Evolutionary conservation across 2,113 vertebrate species (phyloP).

Genomic region (Pomatorhinus ruficollis): DNA sequence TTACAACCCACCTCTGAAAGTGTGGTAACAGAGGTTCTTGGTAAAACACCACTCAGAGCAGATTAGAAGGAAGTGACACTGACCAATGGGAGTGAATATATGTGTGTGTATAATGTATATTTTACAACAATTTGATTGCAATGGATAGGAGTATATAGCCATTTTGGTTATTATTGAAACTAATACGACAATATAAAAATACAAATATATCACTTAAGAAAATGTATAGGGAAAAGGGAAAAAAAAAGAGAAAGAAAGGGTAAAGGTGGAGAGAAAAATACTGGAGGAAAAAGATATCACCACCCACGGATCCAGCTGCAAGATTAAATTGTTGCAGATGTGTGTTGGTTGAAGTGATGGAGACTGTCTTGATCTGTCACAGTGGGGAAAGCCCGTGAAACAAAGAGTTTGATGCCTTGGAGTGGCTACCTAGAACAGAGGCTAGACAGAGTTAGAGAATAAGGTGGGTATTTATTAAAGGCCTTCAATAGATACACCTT

Average conservation of each 20-base stretch:
- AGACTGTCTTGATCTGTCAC: accelerated
- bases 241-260: background rate
- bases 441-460: background rate
- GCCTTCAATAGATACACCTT: background rate
- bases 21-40: background rate
- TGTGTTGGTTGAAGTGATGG: background rate
- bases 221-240: background rate
- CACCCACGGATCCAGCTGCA: background rate
- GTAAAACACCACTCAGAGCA: background rate
- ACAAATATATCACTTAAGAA: background rate
- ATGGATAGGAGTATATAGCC: background rate
- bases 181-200: background rate
- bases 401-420: background rate
- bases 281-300: background rate
- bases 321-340: background rate
- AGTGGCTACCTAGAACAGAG: background rate
- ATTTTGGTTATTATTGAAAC: background rate
- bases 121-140: background rate
- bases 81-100: background rate
- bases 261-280: background rate
- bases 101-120: background rate
- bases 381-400: background rate
- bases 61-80: background rate
- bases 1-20: background rate
- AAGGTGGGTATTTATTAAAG: background rate